Base-by-base conservation (phyloP, 2,888 invertebrate species). In the Marronus borbonicus region DNA sequence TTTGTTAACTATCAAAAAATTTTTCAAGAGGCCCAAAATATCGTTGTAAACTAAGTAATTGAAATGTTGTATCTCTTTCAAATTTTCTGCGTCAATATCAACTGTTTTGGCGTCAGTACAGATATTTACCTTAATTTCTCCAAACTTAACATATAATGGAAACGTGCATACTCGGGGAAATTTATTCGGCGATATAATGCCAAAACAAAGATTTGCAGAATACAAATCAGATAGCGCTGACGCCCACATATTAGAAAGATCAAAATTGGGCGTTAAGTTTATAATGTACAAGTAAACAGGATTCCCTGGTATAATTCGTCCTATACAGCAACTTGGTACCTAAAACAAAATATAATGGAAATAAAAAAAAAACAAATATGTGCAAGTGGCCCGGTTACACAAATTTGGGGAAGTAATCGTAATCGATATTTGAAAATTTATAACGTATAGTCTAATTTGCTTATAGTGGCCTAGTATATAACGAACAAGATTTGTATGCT, bases 41-140 rank as follows among this genome's bases (percentile, higher is more conserved):
- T 94, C 91, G 7, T 91, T 90, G 85, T 96, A 96, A n/a, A 97
- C 81, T 85, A 94, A 91, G 64, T 90, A 90, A 86, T 97, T 96
- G 85, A 96, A 97, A 20, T 90, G 89, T 84, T 87, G 90, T 79
- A 94, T 83, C 28, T 87, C 83, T 0, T 88, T 82, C 64, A 96
- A 87, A 80, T 94, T 86, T 0, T 89, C 84, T 0, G 85, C 76
- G 1, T 88, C 87, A 3, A 94, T 85, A 0, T 78, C 78, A 0
- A 93, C 81, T 1, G 86, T 86, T 0, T 88, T 87, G 72, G 90
- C 87, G 85, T 93, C 93, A 31, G 88, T 87, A 69, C 89, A 83
- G 0, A 95, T 82, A 0, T 88, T 84, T 0, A 93, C 90, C 84
- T 85, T 83, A 2, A 93, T 80, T 83, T 92, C 90, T 0, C 95